These are phyloP conservation scores for Thunnus maccoyii DNA, from an alignment of 2,113 vertebrate genomes.

Conservation along the genomic window DNA sequence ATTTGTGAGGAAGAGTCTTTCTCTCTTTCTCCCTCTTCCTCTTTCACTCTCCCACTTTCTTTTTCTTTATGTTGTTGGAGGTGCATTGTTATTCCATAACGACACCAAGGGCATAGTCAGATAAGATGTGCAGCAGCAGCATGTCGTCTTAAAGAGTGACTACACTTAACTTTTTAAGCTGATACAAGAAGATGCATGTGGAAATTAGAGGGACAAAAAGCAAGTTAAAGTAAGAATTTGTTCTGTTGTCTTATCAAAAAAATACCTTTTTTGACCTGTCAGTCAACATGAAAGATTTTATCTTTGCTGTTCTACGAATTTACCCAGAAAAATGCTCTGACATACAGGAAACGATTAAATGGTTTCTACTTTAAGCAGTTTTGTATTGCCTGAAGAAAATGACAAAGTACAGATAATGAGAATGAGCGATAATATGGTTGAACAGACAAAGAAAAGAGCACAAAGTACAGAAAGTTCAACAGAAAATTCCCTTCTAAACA, in stretches of 20 bases:
- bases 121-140: conserved; percentile 30
- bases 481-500: neutral
- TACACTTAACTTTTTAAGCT: conserved; percentile 11
- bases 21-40: neutral
- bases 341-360: too few relatives aligned
- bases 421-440: too few relatives aligned
- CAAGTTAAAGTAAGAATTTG: neutral
- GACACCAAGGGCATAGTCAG: conserved; percentile 40
- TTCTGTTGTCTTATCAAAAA: neutral
- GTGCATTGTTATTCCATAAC: conserved; percentile 44
- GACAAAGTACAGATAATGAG: too few relatives aligned
- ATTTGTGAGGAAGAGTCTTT: conserved; percentile 51
- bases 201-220: neutral
- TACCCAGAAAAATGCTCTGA: too few relatives aligned
- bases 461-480: neutral
- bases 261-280: conserved; percentile 2
- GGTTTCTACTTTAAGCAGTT: too few relatives aligned
- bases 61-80: conserved; percentile 22
- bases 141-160: neutral
- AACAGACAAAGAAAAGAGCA: too few relatives aligned
- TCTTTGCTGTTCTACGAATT: neutral
- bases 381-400: too few relatives aligned
- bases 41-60: conserved; percentile 24
- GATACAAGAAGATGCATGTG: conserved; percentile 7
- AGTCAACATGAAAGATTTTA: conserved; percentile 16